phyloP scores from a whole-genome alignment of 1,140 invertebrate species.

The Drosophila repleta region DNA sequence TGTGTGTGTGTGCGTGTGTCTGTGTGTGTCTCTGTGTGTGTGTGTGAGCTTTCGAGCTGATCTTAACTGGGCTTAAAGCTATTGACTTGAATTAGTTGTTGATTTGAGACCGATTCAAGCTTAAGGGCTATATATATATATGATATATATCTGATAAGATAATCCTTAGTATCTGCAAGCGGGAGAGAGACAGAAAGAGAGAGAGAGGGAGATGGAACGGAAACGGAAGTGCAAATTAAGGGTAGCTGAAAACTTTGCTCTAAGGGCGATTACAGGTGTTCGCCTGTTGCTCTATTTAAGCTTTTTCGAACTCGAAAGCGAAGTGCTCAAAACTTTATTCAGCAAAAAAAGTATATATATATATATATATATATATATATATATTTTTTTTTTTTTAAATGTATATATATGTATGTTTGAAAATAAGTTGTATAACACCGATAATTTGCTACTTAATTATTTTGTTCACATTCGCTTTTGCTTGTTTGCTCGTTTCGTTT shows the following conservation, averaged over 20 bases:
- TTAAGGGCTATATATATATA: slow-evolving; percentile 1
- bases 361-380: background rate
- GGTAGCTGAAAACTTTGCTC: background rate
- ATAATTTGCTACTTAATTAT: slow-evolving; percentile 82
- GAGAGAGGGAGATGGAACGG: slow-evolving; percentile 22
- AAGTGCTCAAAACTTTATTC: background rate
- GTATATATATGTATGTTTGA: background rate
- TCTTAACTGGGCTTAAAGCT: too few species aligned
- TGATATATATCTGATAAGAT: slow-evolving; percentile 17
- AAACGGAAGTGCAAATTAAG: slow-evolving; percentile 16
- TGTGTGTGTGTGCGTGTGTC: slow-evolving; percentile 21
- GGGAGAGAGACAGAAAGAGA: slow-evolving; percentile 4
- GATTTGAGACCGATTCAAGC: background rate
- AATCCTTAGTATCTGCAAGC: slow-evolving; percentile 63
- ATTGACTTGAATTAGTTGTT: too few species aligned
- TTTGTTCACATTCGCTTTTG: slow-evolving; percentile 62
- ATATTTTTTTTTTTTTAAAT: too few species aligned
- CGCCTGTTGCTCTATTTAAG: background rate
- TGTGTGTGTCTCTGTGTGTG: too few species aligned
- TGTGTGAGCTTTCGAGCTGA: too few species aligned
- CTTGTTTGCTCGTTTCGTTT: slow-evolving; percentile 38
- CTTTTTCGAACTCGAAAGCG: slow-evolving; percentile 12
- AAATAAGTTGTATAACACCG: slow-evolving; percentile 73
- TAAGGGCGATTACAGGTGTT: slow-evolving; percentile 29
- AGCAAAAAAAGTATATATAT: too few species aligned